These are phyloP conservation scores for Myxocyprinus asiaticus DNA, from an alignment of 2,113 vertebrate species.

Conservation along the genomic window DNA sequence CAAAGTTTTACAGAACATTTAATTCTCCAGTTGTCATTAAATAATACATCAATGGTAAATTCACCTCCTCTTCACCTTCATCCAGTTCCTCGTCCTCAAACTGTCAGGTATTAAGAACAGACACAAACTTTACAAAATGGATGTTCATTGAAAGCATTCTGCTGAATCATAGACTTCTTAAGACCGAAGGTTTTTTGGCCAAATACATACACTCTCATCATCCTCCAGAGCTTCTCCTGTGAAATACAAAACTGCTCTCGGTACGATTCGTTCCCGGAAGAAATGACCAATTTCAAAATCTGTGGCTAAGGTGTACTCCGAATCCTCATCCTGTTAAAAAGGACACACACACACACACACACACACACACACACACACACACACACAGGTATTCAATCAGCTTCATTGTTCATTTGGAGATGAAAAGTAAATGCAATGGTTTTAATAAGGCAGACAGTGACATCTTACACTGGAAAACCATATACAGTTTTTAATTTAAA, in stretches of 20 bases:
- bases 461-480: too few relatives aligned
- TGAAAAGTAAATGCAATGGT: too few relatives aligned
- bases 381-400: not conserved
- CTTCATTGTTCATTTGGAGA: not conserved
- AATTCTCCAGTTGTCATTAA: not conserved
- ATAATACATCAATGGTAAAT: conserved; percentile 46
- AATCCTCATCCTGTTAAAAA: conserved; percentile 89
- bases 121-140: not conserved
- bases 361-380: not conserved
- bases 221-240: conserved; percentile 96
- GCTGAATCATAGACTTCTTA: not conserved
- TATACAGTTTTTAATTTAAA: not conserved
- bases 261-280: conserved; percentile 95
- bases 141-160: not conserved
- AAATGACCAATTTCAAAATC: conserved; percentile 99
- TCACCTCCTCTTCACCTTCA: conserved; percentile 96
- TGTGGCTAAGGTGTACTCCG: conserved; percentile 89
- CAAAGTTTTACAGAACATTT: not conserved
- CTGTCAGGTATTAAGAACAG: conserved; percentile 68
- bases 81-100: conserved; percentile 94
- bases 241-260: conserved; percentile 96
- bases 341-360: too few relatives aligned
- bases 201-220: conserved; percentile 87
- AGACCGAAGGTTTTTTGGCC: not conserved
- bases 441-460: too few relatives aligned